A percentile compares a stretch with the other conserved stretches of the same genome.
phyloP scores from a whole-genome alignment of 2,113 vertebrate genomes.

The Phylloscopus whistleri region DNA sequence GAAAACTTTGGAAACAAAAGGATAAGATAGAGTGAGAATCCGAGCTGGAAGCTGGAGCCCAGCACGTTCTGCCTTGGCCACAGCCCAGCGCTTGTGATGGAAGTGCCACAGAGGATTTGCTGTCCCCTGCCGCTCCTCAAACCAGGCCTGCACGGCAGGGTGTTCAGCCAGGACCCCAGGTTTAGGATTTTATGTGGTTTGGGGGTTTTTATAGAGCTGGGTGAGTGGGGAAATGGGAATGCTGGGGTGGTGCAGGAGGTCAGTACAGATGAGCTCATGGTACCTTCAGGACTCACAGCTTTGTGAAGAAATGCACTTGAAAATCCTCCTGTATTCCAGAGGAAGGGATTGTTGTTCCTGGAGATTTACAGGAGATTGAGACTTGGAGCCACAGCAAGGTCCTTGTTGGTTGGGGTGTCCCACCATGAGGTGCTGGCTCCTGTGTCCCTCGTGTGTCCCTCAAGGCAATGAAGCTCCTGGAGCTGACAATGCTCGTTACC shows the following conservation, averaged over 20 bases:
- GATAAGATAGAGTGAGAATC: not conserved
- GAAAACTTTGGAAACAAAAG: not conserved
- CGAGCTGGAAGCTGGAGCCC: not conserved
- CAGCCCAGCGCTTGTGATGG: not conserved
- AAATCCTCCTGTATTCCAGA: not conserved
- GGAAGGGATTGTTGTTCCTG: not conserved
- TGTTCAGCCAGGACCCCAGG: not conserved
- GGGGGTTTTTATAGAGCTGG: not conserved
- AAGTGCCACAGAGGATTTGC: not conserved
- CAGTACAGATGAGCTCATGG: not conserved
- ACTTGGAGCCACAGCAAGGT: accelerated
- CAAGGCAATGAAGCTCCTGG: not conserved
- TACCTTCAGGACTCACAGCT: not conserved
- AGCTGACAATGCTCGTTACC: accelerated
- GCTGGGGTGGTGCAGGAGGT: not conserved
- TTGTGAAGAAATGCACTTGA: not conserved
- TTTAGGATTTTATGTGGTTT: not conserved
- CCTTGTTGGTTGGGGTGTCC: not conserved
- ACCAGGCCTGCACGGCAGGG: accelerated
- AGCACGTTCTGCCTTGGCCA: not conserved
- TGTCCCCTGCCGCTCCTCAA: not conserved
- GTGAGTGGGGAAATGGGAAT: not conserved
- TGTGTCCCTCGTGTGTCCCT: accelerated
- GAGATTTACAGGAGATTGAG: not conserved
- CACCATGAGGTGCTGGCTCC: not conserved